phyloP scores from a whole-genome alignment of 2,888 invertebrate genomes.

The Xanthia icteritia region DNA sequence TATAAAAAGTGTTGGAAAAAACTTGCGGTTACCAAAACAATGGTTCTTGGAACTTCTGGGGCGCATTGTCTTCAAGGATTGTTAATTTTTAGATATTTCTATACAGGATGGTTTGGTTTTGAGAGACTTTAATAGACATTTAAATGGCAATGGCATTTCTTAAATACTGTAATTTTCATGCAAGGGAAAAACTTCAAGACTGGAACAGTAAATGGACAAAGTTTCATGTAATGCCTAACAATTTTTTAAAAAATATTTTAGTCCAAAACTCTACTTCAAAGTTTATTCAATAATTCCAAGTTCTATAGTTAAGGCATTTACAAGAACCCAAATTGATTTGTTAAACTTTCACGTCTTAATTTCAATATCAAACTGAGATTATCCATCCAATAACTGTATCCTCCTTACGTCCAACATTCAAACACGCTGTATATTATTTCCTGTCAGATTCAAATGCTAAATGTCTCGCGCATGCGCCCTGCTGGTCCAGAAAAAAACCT shows the following conservation, averaged over 20 bases:
- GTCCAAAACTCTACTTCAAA: background rate
- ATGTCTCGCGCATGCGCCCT: conserved; percentile 68
- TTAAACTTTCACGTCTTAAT: background rate
- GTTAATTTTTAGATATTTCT: conserved; percentile 72
- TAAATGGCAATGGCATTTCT: background rate
- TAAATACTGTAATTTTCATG: background rate
- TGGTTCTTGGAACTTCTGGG: conserved; percentile 78
- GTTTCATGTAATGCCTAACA: background rate
- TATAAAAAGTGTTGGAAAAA: conserved; percentile 68
- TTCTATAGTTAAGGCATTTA: background rate
- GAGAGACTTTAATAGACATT: background rate
- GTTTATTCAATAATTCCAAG: background rate
- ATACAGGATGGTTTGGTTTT: conserved; percentile 69
- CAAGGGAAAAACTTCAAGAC: background rate
- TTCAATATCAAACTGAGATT: background rate
- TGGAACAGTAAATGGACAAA: background rate
- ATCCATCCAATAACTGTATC: background rate
- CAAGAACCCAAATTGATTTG: background rate
- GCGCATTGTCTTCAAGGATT: conserved; percentile 76
- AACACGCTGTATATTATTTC: conserved; percentile 71
- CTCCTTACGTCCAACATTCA: background rate
- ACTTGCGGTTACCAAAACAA: conserved; percentile 78
- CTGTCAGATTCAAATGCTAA: conserved; percentile 73
- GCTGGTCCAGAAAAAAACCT: conserved; percentile 73
- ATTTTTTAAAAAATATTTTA: background rate